Base-by-base conservation (phyloP, 2,113 vertebrate genomes). In the Cygnus atratus region DNA sequence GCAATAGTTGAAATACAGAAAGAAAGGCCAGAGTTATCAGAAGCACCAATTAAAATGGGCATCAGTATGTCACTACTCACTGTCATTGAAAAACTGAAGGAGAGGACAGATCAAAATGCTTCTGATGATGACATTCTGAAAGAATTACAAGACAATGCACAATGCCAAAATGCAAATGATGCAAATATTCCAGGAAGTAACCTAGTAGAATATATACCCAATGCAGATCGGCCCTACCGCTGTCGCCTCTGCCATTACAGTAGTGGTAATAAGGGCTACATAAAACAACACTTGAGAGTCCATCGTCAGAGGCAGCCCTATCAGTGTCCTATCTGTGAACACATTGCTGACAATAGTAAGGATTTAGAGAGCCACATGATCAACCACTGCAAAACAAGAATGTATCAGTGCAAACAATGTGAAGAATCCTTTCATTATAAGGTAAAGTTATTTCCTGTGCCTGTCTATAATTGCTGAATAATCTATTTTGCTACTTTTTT, bases 271-370 rank as follows among this genome's bases (percentile, higher is more conserved):
- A 99, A 99, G 96, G 99, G 99, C 58, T 99, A 99, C 98, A 99
- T 99, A 78, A 99, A 99, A 35, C 99, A 99, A 95, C 99, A 99
- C 95, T 94, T 99, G 71, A 97, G 99, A 5, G 99, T 99, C 28
- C 99, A 99, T 77, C 98, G 99, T 28, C 99, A 99, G 96, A 97
- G 99, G 70, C 98, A 98, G 96, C 99, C 99, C 0, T 99, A 99
- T 83, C 99, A 99, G 98, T 99, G 99, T 92, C 99, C 99, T 19
- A 99, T 99, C 97, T 99, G 99, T 54, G 99, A 99, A 86, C 98
- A 99, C 95, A 98, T 99, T 18, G 99, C 99, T 4, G 90, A 96
- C 6, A 97, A 99, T 91, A 99, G 99, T 83, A 98, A 98, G 76
- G 99, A 99, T 95, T 96, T 99, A 87, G 99, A 99, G 96, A 98